These are phyloP conservation scores for Phanerotoma sp. DNA, from an alignment of 2,888 invertebrate species.

Conservation along the genomic window DNA sequence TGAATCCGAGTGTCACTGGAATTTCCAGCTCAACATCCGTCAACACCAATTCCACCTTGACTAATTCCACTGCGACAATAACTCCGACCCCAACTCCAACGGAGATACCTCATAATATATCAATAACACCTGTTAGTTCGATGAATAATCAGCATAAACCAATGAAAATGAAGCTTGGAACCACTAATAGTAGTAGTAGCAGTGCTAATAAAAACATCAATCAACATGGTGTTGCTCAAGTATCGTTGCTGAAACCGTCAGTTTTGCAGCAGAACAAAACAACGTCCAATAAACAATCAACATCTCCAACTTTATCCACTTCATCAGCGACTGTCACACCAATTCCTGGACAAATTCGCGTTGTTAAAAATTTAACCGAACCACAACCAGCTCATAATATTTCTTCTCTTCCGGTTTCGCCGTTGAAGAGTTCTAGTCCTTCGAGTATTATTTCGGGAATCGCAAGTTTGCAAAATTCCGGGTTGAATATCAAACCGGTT, in stretches of 20 bases:
- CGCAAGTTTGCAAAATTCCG: conserved; percentile 32
- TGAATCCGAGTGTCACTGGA: too few species aligned
- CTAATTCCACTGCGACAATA: too few species aligned
- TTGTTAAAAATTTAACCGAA: conserved; percentile 47
- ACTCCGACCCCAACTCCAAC: too few species aligned
- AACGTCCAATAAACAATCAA: conserved; percentile 29
- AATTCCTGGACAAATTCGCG: conserved; percentile 44
- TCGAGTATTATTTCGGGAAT: conserved; percentile 28
- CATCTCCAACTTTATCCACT: conserved; percentile 7
- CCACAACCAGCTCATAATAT: conserved; percentile 47
- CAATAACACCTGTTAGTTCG: too few species aligned
- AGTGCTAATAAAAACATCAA: conserved; percentile 17
- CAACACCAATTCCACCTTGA: conserved; percentile 21
- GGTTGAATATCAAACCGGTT: conserved; percentile 39
- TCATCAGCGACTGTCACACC: conserved; percentile 6
- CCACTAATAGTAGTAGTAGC: too few species aligned
- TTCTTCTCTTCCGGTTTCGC: conserved; percentile 40
- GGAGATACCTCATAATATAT: too few species aligned
- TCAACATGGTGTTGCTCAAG: conserved; percentile 40
- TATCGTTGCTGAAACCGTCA: conserved; percentile 47
- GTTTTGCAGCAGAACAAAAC: conserved; percentile 37
- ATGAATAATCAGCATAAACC: too few species aligned
- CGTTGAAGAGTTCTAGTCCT: conserved; percentile 33
- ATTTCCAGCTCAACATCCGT: conserved; percentile 32
- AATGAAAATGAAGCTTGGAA: too few species aligned